Evolutionary conservation across 1,140 invertebrate genomes (phyloP), one percentile per base, ranked within the genome.

Genomic region (Achroia grisella): DNA sequence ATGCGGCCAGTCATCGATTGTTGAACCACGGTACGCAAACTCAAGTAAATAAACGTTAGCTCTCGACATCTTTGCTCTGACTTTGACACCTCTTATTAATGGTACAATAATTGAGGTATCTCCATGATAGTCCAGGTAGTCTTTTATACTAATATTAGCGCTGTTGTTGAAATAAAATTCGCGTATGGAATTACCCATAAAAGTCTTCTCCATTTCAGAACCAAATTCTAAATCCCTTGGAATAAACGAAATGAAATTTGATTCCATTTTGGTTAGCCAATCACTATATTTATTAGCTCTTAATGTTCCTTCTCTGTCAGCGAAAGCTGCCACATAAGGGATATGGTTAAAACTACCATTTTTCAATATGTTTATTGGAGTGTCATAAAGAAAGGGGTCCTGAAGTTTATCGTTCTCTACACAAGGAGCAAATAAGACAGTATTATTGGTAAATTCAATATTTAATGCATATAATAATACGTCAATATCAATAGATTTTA

Each of bases 111-210:
- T 48, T n/a, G 71, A 57, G 13, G 65, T 64, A 36, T 85, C 80
- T 32, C 81, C 81, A 17, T 74, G 52, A 36, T 73, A 85, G 9
- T 74, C 69, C 14, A 85, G 63, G 39, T 59, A 85, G 49, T 81
- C 75, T 43, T 77, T 62, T 34, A 81, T 59, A n/a, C n/a, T n/a
- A 62, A 77, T 76, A 28, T 59, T 63, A 5, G 39, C 14, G 10
- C 52, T 62, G 11, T 69, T 59, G 2, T 43, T 40, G 14, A 80
- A 82, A 44, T 85, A 85, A 39, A 66, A 71, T 6, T 66, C 52
- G n/a, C 67, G 52, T 27, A 85, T 69, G 2, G 15, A 41, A 31
- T 67, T 52, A 0, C 58, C 58, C 5, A 56, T 48, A 10, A 42
- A 42, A 3, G 62, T 65, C 12, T 32, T 57, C 9, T 72, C 74